phyloP scores from a whole-genome alignment of 1,140 invertebrate species.

The Anastrepha ludens region DNA sequence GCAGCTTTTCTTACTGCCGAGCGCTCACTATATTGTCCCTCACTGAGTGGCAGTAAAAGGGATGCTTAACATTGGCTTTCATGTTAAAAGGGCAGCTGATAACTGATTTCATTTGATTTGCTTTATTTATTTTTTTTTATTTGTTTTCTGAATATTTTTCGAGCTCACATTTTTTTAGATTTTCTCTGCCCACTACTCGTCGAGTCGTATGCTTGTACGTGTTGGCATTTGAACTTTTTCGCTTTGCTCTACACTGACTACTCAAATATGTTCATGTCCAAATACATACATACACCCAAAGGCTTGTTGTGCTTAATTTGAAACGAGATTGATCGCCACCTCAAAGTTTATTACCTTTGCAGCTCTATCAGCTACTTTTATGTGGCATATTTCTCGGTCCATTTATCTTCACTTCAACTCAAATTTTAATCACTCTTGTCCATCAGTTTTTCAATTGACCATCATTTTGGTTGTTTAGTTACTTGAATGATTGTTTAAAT shows the following conservation, averaged over 20 bases:
- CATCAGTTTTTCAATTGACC: constrained; percentile 20
- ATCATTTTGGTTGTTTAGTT: constrained; percentile 48
- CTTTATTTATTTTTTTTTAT: background rate
- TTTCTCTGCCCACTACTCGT: background rate
- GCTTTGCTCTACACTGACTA: background rate
- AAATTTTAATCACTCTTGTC: background rate
- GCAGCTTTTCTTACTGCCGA: background rate
- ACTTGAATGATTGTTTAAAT: constrained; percentile 45
- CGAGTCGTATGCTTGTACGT: background rate
- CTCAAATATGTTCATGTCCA: background rate
- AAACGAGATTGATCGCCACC: constrained; percentile 29
- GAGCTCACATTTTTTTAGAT: too few relatives aligned
- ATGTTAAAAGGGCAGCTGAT: constrained; percentile 15
- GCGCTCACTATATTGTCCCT: background rate
- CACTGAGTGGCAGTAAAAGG: background rate
- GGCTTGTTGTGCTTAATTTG: background rate
- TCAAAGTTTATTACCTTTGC: constrained; percentile 5
- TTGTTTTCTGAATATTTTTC: background rate
- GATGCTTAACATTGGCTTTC: constrained; percentile 17
- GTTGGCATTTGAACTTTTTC: constrained; percentile 26
- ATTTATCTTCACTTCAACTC: constrained; percentile 39
- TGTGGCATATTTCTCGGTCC: constrained; percentile 48
- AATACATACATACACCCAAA: background rate
- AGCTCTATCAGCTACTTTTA: constrained; percentile 12
- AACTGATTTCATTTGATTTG: constrained; percentile 32